A percentile compares a stretch with the other conserved stretches of the same genome.
These are phyloP conservation scores for Acinonyx jubatus DNA, from an alignment of 2,113 vertebrate genomes.

Conservation along the genomic window DNA sequence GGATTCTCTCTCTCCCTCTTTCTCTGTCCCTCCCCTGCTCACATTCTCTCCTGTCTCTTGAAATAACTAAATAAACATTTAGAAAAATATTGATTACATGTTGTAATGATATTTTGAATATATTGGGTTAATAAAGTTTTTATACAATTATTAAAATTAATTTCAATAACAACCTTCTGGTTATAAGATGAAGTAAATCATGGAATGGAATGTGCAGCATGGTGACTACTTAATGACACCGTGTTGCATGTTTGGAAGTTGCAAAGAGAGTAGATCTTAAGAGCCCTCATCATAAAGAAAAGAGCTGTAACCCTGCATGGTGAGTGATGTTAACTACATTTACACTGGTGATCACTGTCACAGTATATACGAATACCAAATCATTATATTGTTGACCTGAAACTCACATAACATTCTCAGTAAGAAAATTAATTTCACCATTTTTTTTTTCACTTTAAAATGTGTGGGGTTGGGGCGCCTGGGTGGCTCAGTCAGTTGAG, in stretches of 20 bases:
- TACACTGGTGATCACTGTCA: not conserved
- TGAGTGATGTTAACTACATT: not conserved
- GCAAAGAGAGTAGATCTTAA: not conserved
- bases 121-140: not conserved
- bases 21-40: too few species aligned
- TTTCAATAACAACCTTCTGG: not conserved
- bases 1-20: too few species aligned
- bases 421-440: not conserved
- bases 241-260: not conserved
- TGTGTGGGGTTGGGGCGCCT: too few species aligned
- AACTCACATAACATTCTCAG: not conserved
- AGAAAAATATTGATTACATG: not conserved
- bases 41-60: too few species aligned
- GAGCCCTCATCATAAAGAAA: not conserved
- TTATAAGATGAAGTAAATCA: not conserved
- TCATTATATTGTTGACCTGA: not conserved
- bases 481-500: too few species aligned
- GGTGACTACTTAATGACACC: not conserved
- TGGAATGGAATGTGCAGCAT: not conserved
- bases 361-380: not conserved
- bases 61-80: not conserved
- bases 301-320: not conserved
- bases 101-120: not conserved
- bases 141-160: not conserved
- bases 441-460: not conserved